phyloP scores from a whole-genome alignment of 2,888 invertebrate genomes.

The Andrena flavipes region DNA sequence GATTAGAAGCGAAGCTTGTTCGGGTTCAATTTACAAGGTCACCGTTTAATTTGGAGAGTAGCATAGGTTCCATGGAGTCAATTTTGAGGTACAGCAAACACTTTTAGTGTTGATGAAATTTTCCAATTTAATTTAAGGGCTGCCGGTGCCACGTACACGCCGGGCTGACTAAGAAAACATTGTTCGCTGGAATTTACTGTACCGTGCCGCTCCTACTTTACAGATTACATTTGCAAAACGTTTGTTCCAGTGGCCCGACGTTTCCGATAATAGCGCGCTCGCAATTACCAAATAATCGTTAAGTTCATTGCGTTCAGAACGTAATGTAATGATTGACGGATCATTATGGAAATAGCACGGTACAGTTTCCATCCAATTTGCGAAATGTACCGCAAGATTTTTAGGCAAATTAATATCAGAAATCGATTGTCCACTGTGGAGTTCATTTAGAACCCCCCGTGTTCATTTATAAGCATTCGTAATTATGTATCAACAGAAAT shows the following conservation, averaged over 20 bases:
- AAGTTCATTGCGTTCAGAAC: conserved; percentile 25
- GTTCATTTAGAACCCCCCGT: background rate
- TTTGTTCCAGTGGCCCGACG: conserved; percentile 2
- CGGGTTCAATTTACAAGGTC: background rate
- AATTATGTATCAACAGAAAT: too few relatives aligned
- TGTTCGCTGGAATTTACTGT: conserved; percentile 17
- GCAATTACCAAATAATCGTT: conserved; percentile 23
- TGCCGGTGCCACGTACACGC: background rate
- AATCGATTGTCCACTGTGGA: background rate
- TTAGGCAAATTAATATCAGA: background rate
- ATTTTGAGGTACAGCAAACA: conserved; percentile 32
- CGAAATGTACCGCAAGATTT: background rate
- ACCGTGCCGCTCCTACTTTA: background rate
- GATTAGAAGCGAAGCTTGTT: background rate
- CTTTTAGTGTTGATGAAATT: conserved; percentile 32
- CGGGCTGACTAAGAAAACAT: conserved; percentile 3
- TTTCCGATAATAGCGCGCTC: conserved; percentile 17
- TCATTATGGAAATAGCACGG: background rate
- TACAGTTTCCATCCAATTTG: conserved; percentile 17
- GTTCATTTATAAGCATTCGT: background rate
- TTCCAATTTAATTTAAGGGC: conserved; percentile 38
- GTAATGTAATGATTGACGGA: background rate
- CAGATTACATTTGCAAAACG: conserved; percentile 26
- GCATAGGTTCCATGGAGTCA: background rate
- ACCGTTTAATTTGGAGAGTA: conserved; percentile 28